phyloP scores from a whole-genome alignment of 1,140 invertebrate species.

The Nephila pilipes region DNA sequence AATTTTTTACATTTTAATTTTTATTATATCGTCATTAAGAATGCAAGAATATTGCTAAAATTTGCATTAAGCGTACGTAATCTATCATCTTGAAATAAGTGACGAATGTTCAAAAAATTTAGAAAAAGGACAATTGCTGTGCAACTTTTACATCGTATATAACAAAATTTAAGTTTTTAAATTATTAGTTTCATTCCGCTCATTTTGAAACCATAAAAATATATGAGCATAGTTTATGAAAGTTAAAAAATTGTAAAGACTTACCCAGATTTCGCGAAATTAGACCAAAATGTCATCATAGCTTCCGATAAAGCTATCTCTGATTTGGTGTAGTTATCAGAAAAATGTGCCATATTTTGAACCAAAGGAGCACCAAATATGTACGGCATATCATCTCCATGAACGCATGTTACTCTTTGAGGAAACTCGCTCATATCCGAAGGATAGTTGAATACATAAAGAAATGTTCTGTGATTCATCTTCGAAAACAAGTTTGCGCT shows the following conservation, averaged over 20 bases:
- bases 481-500: slow-evolving; percentile 83
- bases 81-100: no score
- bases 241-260: not conserved
- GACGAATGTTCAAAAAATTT: no score
- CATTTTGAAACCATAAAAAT: no score
- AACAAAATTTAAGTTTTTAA: no score
- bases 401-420: slow-evolving; percentile 83
- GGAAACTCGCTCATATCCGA: slow-evolving; percentile 84
- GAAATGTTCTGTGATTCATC: slow-evolving; percentile 78
- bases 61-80: no score
- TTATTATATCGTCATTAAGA: no score
- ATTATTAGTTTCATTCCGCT: no score
- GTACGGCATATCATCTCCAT: slow-evolving; percentile 84
- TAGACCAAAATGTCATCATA: slow-evolving; percentile 85
- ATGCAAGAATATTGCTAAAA: no score
- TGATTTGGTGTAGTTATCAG: slow-evolving; percentile 87
- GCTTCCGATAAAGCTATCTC: slow-evolving; percentile 89
- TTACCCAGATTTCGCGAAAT: slow-evolving; percentile 84
- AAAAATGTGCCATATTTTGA: slow-evolving; percentile 80
- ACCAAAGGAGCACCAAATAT: slow-evolving; percentile 86
- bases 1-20: no score
- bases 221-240: not conserved
- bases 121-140: no score
- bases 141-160: no score
- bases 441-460: slow-evolving; percentile 85